Percentiles rank a stretch among this genome's conserved stretches.
phyloP scores from a whole-genome alignment of 2,113 vertebrate species.

The Ascaphus truei region DNA sequence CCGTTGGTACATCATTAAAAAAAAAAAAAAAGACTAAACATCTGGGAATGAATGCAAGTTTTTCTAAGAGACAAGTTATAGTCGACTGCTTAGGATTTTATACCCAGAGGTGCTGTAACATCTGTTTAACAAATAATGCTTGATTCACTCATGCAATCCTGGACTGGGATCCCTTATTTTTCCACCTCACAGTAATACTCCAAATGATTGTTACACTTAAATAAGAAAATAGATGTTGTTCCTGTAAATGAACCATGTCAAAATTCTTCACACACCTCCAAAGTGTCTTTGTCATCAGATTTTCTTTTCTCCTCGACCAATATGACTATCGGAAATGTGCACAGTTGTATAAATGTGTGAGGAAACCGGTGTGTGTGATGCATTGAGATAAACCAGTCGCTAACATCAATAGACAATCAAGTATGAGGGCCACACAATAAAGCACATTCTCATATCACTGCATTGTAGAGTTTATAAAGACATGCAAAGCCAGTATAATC shows the following conservation, averaged over 20 bases:
- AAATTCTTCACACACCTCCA: too few species aligned
- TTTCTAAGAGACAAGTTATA: background rate
- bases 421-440: background rate
- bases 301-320: too few species aligned
- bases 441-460: background rate
- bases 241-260: too few species aligned
- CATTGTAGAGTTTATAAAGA: slow-evolving; percentile 5
- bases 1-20: background rate
- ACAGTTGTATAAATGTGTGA: too few species aligned
- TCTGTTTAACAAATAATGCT: background rate
- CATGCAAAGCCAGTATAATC: background rate
- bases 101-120: background rate
- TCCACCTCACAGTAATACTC: background rate
- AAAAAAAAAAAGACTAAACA: background rate
- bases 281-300: too few species aligned
- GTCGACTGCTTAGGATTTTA: background rate
- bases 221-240: too few species aligned
- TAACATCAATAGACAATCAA: background rate
- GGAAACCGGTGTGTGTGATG: too few species aligned
- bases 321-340: too few species aligned
- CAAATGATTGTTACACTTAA: too few species aligned
- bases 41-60: background rate
- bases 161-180: too few species aligned
- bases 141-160: too few species aligned
- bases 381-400: background rate